These are phyloP conservation scores for Chironomus tepperi DNA, from an alignment of 1,140 invertebrate species.

Conservation along the genomic window DNA sequence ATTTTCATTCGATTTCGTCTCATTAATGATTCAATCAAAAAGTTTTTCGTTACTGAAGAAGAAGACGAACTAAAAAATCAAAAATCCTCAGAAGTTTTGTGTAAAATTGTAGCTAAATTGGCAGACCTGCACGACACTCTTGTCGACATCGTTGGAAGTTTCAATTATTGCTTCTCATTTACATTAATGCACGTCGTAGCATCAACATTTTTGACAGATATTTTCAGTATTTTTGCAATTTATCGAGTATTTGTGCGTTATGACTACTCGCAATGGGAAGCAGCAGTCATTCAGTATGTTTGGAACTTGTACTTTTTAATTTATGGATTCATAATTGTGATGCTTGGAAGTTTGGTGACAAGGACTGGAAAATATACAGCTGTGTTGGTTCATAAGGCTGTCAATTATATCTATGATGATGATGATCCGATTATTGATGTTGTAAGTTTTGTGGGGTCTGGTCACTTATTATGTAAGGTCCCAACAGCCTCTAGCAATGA, in stretches of 20 bases:
- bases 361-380: slow-evolving; percentile 11
- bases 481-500: too few relatives aligned
- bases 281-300: background rate
- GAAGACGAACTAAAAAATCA: background rate
- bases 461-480: too few relatives aligned
- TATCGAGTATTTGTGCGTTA: background rate
- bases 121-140: background rate
- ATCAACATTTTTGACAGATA: background rate
- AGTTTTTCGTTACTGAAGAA: background rate
- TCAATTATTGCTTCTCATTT: background rate
- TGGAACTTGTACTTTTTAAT: background rate
- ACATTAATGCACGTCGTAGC: background rate
- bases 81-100: background rate
- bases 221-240: slow-evolving; percentile 6
- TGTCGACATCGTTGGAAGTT: background rate
- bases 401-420: background rate
- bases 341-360: background rate
- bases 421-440: slow-evolving; percentile 17
- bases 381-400: background rate
- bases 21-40: background rate
- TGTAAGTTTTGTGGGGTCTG: background rate
- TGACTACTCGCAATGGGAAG: background rate
- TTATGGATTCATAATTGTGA: background rate
- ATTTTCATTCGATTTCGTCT: background rate
- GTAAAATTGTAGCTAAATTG: background rate